Conservation (phyloP, 2,888 invertebrate species). For the Slavum lentiscoides region DNA sequence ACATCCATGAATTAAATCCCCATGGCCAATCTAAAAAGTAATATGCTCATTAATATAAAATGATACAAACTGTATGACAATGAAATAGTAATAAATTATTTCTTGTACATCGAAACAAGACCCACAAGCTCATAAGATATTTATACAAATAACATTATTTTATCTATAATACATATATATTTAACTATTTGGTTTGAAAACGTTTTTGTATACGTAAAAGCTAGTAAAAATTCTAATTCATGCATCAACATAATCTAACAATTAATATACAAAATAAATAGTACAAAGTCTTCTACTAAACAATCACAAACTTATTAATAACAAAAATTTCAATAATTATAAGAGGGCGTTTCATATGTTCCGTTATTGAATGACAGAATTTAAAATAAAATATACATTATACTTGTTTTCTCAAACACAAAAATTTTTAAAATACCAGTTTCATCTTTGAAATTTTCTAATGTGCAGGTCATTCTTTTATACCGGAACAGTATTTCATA, state of each 20-base stretch:
- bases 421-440: not conserved
- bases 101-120: not conserved
- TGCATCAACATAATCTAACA: constrained; percentile 11
- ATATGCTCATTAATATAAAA: not conserved
- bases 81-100: not conserved
- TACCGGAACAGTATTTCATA: not conserved
- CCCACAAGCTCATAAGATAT: not conserved
- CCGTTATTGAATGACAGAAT: not conserved
- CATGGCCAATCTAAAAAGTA: constrained; percentile 47
- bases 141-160: not conserved
- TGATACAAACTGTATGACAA: not conserved
- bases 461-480: not conserved
- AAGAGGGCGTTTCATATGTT: constrained; percentile 18
- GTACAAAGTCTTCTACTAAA: not conserved
- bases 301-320: constrained; percentile 2
- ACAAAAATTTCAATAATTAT: constrained; percentile 4
- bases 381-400: not conserved
- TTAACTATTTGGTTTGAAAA: not conserved
- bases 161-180: not conserved
- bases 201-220: not conserved
- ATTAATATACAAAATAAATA: not conserved
- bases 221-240: constrained; percentile 16
- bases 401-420: not conserved
- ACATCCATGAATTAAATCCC: constrained; percentile 52
- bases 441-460: not conserved